A percentile compares a stretch with the other conserved stretches of the same genome.
Evolutionary conservation across 2,888 invertebrate species (phyloP).

Genomic region (Archips xylosteana): DNA sequence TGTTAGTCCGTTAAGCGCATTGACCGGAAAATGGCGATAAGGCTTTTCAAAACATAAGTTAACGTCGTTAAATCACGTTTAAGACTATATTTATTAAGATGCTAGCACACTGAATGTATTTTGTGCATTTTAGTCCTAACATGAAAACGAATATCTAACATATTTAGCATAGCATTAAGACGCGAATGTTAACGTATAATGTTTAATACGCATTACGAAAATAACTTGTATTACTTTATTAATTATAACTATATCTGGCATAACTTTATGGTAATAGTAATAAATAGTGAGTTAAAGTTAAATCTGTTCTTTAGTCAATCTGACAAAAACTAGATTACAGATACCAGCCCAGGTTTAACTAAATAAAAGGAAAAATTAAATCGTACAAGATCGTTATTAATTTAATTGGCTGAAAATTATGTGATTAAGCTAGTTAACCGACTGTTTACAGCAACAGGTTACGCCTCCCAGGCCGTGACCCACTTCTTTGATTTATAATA

Average conservation of each 20-base stretch:
- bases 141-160: too few relatives aligned
- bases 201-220: too few relatives aligned
- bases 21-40: conserved; percentile 38
- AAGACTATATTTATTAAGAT: background rate
- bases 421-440: background rate
- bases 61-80: conserved; percentile 8
- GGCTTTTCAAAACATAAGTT: conserved; percentile 30
- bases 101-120: background rate
- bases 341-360: too few relatives aligned
- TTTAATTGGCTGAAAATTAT: background rate
- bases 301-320: too few relatives aligned
- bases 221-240: too few relatives aligned
- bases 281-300: too few relatives aligned
- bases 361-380: background rate
- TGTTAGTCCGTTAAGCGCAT: conserved; percentile 12
- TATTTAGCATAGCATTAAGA: too few relatives aligned
- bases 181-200: too few relatives aligned
- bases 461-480: conserved; percentile 30
- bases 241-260: too few relatives aligned
- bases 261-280: too few relatives aligned
- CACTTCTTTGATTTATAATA: conserved; percentile 23
- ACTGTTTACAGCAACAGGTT: conserved; percentile 2
- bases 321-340: too few relatives aligned
- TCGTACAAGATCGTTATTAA: background rate
- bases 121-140: too few relatives aligned